Percentiles rank a stretch among this genome's conserved stretches.
Evolutionary conservation across 2,888 invertebrate genomes (phyloP).

Genomic region (Ochropleura plecta): DNA sequence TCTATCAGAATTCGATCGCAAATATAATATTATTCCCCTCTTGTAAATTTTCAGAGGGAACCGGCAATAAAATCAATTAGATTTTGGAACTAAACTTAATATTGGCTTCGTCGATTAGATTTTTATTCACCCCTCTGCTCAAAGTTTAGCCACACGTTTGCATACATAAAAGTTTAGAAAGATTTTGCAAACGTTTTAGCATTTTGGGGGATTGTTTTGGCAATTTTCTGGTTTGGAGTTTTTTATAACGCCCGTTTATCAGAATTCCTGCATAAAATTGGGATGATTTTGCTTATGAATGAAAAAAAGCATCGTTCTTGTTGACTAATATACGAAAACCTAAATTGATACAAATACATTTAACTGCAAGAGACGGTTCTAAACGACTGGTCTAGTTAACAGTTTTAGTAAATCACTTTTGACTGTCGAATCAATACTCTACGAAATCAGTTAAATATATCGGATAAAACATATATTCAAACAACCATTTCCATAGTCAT

Average conservation of each 20-base stretch:
- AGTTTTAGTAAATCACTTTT: background rate
- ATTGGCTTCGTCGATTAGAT: slow-evolving; percentile 61
- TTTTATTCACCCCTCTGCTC: slow-evolving; percentile 51
- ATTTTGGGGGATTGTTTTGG: slow-evolving; percentile 32
- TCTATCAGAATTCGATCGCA: slow-evolving; percentile 56
- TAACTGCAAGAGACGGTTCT: background rate
- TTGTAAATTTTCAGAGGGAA: slow-evolving; percentile 58
- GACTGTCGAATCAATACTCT: background rate
- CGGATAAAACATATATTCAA: background rate
- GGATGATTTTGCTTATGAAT: background rate
- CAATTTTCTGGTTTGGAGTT: slow-evolving; percentile 28
- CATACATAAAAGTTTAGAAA: slow-evolving; percentile 50
- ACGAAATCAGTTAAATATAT: background rate
- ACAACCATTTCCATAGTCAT: background rate
- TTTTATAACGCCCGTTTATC: slow-evolving; percentile 1
- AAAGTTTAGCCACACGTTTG: slow-evolving; percentile 55
- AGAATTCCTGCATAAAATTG: background rate
- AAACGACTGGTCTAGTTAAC: background rate
- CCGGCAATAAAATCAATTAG: slow-evolving; percentile 65
- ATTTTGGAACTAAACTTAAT: slow-evolving; percentile 55
- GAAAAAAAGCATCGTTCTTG: background rate
- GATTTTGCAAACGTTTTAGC: slow-evolving; percentile 40
- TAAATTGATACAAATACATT: background rate
- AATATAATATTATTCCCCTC: slow-evolving; percentile 55
- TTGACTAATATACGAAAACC: background rate